Conservation (phyloP, 2,113 vertebrate genomes). For the Halichoerus grypus region DNA sequence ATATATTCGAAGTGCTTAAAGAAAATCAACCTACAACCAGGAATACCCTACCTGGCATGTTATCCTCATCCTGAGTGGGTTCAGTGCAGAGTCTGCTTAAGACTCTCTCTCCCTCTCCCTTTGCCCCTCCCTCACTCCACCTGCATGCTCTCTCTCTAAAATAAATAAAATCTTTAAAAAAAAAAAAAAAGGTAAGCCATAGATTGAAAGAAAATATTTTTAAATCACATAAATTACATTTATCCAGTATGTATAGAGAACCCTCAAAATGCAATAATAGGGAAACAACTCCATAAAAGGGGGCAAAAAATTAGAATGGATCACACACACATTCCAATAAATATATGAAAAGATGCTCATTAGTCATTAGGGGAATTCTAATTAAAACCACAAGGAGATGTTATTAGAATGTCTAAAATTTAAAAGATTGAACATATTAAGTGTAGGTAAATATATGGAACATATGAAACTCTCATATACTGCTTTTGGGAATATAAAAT, state of each 20-base stretch:
- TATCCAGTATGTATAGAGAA: not conserved
- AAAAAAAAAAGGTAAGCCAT: not conserved
- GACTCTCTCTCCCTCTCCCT: not conserved
- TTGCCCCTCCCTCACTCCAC: not conserved
- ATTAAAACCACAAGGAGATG: not conserved
- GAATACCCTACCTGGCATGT: not conserved
- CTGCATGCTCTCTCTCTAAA: not conserved
- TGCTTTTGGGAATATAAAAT: slow-evolving; percentile 8
- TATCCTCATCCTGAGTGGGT: not conserved
- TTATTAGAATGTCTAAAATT: not conserved
- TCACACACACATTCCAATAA: not conserved
- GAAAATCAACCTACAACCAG: not conserved
- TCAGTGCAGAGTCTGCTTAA: not conserved
- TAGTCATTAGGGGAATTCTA: not conserved
- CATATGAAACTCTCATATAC: not conserved
- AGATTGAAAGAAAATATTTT: not conserved
- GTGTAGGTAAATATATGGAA: not conserved
- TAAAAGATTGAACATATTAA: not conserved
- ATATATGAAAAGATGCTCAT: not conserved
- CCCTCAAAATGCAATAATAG: not conserved
- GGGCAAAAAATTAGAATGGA: not conserved
- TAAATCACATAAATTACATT: slow-evolving; percentile 8
- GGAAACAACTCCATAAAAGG: not conserved
- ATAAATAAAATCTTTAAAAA: not conserved
- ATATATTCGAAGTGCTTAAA: not conserved